These are phyloP conservation scores for Philopotamus ludificatus DNA, from an alignment of 1,140 invertebrate genomes.

Conservation along the genomic window DNA sequence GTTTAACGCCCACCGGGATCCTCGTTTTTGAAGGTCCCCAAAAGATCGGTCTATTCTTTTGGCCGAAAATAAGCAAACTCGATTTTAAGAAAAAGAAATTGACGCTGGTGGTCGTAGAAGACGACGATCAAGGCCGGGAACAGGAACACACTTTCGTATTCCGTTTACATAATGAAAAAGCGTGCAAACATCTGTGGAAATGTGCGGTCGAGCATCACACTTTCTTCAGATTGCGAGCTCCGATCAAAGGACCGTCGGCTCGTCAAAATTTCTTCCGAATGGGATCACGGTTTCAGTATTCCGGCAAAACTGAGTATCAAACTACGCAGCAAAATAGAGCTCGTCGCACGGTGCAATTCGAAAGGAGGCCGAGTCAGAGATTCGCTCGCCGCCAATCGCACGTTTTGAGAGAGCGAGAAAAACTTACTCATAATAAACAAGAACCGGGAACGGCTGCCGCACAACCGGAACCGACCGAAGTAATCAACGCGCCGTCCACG, in stretches of 20 bases:
- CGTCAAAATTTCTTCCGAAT: conserved; percentile 96
- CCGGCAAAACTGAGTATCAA: conserved; percentile 94
- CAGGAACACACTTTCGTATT: conserved; percentile 93
- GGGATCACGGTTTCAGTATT: conserved; percentile 94
- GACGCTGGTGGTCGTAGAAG: conserved; percentile 92
- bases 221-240: conserved; percentile 92
- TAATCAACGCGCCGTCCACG: conserved; percentile 42
- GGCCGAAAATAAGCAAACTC: conserved; percentile 92
- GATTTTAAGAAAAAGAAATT: conserved; percentile 96
- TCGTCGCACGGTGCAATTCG: conserved; percentile 89
- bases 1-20: conserved; percentile 94
- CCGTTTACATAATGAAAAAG: conserved; percentile 90
- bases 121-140: conserved; percentile 90
- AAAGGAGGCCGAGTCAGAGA: conserved; percentile 92
- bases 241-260: conserved; percentile 83
- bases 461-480: conserved; percentile 26
- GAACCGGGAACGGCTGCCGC: conserved; percentile 43
- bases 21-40: conserved; percentile 92
- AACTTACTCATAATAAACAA: conserved; percentile 55
- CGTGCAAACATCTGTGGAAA: conserved; percentile 99
- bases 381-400: conserved; percentile 89
- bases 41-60: conserved; percentile 98
- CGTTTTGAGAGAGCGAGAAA: conserved; percentile 72
- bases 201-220: conserved; percentile 99
- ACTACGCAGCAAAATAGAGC: conserved; percentile 86